Evolutionary conservation across 2,113 vertebrate species (phyloP), one percentile per base, ranked within the genome.

Genomic region (Periophthalmus modestus): DNA sequence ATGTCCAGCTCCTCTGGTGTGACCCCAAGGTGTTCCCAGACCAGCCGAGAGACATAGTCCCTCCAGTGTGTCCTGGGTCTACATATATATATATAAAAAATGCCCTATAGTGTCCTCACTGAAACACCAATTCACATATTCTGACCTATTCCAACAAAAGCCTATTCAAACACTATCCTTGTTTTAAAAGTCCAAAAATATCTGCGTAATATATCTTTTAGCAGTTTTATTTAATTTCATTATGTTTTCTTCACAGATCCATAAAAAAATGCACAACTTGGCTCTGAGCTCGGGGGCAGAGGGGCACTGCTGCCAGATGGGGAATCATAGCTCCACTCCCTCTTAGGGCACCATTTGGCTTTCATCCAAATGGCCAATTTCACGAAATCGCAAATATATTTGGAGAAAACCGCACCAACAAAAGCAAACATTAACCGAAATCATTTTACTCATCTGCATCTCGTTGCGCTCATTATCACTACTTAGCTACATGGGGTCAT

Each of bases 301-400:
- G 59, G 19, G 52, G 72, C 73, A 74, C 34, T 7, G 73, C 75
- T 69, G 77, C 81, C 88, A 90, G 85, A 92, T 89, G 87, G 86
- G 82, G 72, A 89, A 78, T 47, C 57, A 74, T 79, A 88, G 78
- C 80, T 61, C 0, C 21, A 39, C 72, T 33, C 72, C 81, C 83
- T 84, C 87, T 86, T 82, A 69, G 85, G 80, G 75, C 66, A 74
- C 72, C 69, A 87, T 89, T 91, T 89, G 87, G 88, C 73, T n/a
- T n/a, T 1, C 1, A 13, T 75, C 82, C 87, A 88, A 87, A 90
- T 80, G 80, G 79, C 68, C 71, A 82, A 86, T 84, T 86, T 86
- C 69, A 72, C 66, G 58, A 54, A 70, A 39, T 11, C 19, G 24
- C 12, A 55, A 54, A 57, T 18, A 62, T 19, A 33, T 10, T 48